These are phyloP conservation scores for Dicentrarchus labrax DNA, from an alignment of 2,113 vertebrate species.

Conservation along the genomic window DNA sequence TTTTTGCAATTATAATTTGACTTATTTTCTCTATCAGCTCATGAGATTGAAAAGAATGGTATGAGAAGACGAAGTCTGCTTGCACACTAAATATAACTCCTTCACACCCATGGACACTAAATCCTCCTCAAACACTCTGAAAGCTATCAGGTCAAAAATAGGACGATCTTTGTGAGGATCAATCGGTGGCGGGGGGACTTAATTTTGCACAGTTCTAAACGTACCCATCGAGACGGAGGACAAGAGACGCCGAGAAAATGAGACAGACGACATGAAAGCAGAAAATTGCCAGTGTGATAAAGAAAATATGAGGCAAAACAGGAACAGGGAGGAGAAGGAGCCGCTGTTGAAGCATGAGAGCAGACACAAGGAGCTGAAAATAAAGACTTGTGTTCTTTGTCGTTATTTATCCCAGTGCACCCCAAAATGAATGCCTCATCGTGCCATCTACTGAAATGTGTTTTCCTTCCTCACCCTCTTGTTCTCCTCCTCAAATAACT, in stretches of 20 bases:
- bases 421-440: slow-evolving; percentile 46
- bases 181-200: slow-evolving; percentile 38
- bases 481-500: slow-evolving; percentile 48
- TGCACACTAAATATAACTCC: slow-evolving; percentile 1
- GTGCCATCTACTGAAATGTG: slow-evolving; percentile 50
- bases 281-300: slow-evolving; percentile 34
- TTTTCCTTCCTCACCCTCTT: slow-evolving; percentile 19
- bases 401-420: slow-evolving; percentile 43
- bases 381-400: slow-evolving; percentile 31
- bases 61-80: slow-evolving; percentile 10
- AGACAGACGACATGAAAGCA: slow-evolving; percentile 52
- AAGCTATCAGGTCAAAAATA: slow-evolving; percentile 50
- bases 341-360: slow-evolving; percentile 31
- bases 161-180: slow-evolving; percentile 46
- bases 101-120: slow-evolving; percentile 1
- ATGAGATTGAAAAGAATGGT: slow-evolving; percentile 10
- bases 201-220: slow-evolving; percentile 54
- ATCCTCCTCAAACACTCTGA: slow-evolving; percentile 34
- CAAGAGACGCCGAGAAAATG: slow-evolving; percentile 41
- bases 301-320: slow-evolving; percentile 36
- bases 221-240: slow-evolving; percentile 31
- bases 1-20: slow-evolving; percentile 27
- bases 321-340: slow-evolving; percentile 14
- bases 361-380: slow-evolving; percentile 44
- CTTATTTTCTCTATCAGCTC: slow-evolving; percentile 2